Evolutionary conservation across 2,113 vertebrate genomes (phyloP).

Genomic region (Bubo bubo): DNA sequence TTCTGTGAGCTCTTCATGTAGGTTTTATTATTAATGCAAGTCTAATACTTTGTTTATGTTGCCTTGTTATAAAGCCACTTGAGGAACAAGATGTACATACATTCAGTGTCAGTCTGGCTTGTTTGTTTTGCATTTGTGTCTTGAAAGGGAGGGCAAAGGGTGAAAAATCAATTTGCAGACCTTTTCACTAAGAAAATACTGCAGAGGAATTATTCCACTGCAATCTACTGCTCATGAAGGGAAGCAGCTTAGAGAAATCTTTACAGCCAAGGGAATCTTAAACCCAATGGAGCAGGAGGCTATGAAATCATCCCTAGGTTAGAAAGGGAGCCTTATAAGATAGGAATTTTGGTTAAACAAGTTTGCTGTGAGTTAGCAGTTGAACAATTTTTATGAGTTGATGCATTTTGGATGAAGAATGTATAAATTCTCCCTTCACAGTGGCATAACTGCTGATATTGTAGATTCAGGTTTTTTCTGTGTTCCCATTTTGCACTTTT

Average conservation of each 20-base stretch:
- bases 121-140: neutral
- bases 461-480: neutral
- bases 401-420: neutral
- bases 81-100: neutral
- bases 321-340: neutral
- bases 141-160: neutral
- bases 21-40: neutral
- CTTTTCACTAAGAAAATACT: neutral
- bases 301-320: neutral
- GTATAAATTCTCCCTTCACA: neutral
- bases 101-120: neutral
- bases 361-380: neutral
- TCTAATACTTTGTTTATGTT: neutral
- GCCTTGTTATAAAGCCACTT: neutral
- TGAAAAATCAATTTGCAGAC: neutral
- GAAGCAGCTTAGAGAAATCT: conserved; percentile 19
- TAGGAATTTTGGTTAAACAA: neutral
- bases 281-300: neutral
- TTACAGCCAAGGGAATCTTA: neutral
- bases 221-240: neutral
- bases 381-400: neutral
- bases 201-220: neutral
- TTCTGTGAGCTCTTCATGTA: neutral
- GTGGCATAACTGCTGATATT: neutral
- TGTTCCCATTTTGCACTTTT: neutral